Evolutionary conservation across 2,888 invertebrate species (phyloP).

Genomic region (Syritta pipiens): DNA sequence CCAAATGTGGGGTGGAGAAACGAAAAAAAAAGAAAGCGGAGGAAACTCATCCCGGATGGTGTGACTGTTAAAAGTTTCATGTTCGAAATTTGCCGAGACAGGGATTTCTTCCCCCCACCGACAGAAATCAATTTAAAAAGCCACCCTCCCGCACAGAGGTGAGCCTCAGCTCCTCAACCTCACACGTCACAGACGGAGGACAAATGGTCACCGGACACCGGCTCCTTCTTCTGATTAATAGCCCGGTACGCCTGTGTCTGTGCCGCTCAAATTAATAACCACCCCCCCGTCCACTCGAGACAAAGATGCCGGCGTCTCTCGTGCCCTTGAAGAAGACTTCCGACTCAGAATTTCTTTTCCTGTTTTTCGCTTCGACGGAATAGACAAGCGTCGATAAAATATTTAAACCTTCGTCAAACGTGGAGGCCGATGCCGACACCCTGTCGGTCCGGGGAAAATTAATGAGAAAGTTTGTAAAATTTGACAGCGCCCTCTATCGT

Average conservation of each 20-base stretch:
- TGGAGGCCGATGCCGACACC: background rate
- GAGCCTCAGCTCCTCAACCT: too few relatives aligned
- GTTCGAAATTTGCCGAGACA: constrained; percentile 5
- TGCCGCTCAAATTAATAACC: constrained; percentile 49
- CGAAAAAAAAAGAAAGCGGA: constrained; percentile 1
- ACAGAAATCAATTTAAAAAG: constrained; percentile 54
- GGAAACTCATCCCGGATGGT: too few relatives aligned
- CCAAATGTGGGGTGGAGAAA: constrained; percentile 18
- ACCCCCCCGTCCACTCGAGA: constrained; percentile 27
- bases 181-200: background rate
- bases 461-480: constrained; percentile 36
- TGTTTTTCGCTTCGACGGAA: background rate
- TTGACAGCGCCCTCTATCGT: constrained; percentile 26
- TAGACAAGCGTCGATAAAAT: constrained; percentile 60
- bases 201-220: constrained; percentile 26
- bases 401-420: constrained; percentile 64
- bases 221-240: constrained; percentile 27
- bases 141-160: too few relatives aligned
- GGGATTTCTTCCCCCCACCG: constrained; percentile 30
- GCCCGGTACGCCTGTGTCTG: background rate
- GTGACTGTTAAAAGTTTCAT: too few relatives aligned
- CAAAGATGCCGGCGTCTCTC: constrained; percentile 44
- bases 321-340: constrained; percentile 30
- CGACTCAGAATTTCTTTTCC: background rate
- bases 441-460: constrained; percentile 4